Evolutionary conservation across 2,888 invertebrate species (phyloP), one percentile per base, ranked within the genome.

Genomic region (Netelia melanura): DNA sequence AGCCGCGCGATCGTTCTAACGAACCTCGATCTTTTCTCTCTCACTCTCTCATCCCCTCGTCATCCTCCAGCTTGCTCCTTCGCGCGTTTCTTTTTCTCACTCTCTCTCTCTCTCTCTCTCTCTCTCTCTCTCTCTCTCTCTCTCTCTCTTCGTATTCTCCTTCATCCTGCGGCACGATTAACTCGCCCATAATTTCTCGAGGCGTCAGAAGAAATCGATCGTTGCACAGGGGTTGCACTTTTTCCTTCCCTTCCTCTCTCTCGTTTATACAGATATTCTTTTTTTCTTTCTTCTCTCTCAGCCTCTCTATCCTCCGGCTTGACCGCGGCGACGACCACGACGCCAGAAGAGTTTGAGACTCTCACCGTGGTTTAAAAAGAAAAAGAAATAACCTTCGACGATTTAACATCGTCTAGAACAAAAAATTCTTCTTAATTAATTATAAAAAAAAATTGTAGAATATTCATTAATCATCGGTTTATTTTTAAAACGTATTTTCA

Each of bases 1-100:
- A 74, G 76, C 80, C 84, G 64, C 79, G 80, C 76, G 80, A 71
- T 76, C 61, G 58, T 67, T 80, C 71, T 76, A 84, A 84, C 76
- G 56, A 84, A 84, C 76, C 71, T 61, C 70, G 44, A 67, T 77
- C 54, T 76, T 82, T 44, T 62, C 61, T 54, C 21, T 61, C 52
- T 58, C 25, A 25, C 58, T 61, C 54, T 61, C 58, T 58, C 43
- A 43, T 44, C 17, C 52, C 62, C 52, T 48, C 25, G 8, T 52
- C 58, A 76, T 67, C 58, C 44, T 17, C 48, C 68, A 44, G 11
- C n/a, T 77, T 58, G 17, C 54, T 54, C 65, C 56, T 48, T 58
- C 25, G 21, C 11, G 44, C 23, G 38, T n/a, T 21, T 17, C 61
- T 23, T 61, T 25, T 25, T 65, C 5, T 52, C 48, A 0, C 17